Percentiles rank a stretch among this genome's conserved stretches.
Conservation (phyloP, 2,888 invertebrate species). For the Tortrix viridana region DNA sequence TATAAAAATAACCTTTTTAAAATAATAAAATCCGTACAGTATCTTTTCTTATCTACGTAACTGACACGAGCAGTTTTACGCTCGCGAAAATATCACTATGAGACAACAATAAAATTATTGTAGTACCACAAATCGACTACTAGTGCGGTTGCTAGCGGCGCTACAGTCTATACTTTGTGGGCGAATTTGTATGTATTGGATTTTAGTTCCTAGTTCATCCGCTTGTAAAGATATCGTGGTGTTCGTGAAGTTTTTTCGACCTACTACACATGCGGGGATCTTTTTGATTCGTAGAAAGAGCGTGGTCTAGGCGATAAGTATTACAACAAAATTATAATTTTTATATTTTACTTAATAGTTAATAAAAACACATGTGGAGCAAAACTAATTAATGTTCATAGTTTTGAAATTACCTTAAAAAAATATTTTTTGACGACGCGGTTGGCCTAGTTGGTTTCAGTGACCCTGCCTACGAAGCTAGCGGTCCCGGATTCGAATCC, state of each 20-base stretch:
- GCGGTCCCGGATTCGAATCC: no score
- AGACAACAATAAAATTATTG: slow-evolving; percentile 19
- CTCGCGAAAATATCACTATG: slow-evolving; percentile 13
- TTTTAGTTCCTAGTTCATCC: slow-evolving; percentile 21
- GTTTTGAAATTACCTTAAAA: no score
- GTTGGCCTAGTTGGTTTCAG: no score
- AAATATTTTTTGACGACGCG: no score
- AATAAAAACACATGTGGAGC: no score
- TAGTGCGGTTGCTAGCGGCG: slow-evolving; percentile 1
- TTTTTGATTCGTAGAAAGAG: slow-evolving; percentile 15
- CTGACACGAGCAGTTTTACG: not conserved
- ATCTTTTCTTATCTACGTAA: slow-evolving; percentile 8
- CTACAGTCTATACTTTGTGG: slow-evolving; percentile 10
- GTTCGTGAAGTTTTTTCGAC: slow-evolving; percentile 9
- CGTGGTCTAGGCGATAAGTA: slow-evolving; percentile 12
- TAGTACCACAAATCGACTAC: not conserved
- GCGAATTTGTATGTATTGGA: not conserved
- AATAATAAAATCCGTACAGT: slow-evolving; percentile 4
- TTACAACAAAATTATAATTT: not conserved
- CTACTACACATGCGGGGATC: slow-evolving; percentile 34
- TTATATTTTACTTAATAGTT: not conserved
- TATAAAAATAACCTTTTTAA: no score
- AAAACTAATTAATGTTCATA: no score
- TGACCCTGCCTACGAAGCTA: no score
- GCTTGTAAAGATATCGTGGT: not conserved